Base-by-base conservation (phyloP, 2,113 vertebrate species). In the Anas platyrhynchos region DNA sequence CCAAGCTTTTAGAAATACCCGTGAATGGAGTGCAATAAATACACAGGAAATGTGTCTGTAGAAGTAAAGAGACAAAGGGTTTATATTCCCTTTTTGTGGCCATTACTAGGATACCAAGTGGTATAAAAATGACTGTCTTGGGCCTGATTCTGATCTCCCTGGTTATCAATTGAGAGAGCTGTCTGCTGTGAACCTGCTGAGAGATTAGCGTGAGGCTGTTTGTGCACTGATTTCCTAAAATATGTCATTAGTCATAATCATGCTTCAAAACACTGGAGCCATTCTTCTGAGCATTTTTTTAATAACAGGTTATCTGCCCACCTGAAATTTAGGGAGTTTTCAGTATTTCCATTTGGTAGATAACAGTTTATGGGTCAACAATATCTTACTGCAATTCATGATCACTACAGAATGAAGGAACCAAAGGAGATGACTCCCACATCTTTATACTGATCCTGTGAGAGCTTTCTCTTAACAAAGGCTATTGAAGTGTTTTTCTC, bases 181-280 rank as follows among this genome's bases (percentile, higher is more conserved):
- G 76, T 43, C 48, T 78, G 9, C 43, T 90, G 12, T 68, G 58
- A 78, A 94, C 73, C 65, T 91, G 38, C 56, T 81, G 56, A 44
- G 54, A 93, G 83, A 93, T 93, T 83, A 86, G 26, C 74, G 8
- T 56, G 52, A 91, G 68, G 65, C 52, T 77, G n/a, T 78, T 93
- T 66, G 46, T 81, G 65, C 26, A 68, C 32, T 62, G 46, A 31
- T 89, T 94, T 94, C 83, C 88, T 88, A 90, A 96, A 96, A 82
- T 81, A 76, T 32, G 27, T 66, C 66, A 81, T 83, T 68, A 86
- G 54, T 92, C 76, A 92, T 78, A 83, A 73, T 83, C 58, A 44
- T 23, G 15, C 72, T 94, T 95, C 61, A 77, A 80, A 95, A 93
- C 52, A 63, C 46, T 65, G 54, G 76, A 71, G 56, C 43, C 31